phyloP scores from a whole-genome alignment of 2,797 vertebrate genomes.

The Paedocypris micromegethes region DNA sequence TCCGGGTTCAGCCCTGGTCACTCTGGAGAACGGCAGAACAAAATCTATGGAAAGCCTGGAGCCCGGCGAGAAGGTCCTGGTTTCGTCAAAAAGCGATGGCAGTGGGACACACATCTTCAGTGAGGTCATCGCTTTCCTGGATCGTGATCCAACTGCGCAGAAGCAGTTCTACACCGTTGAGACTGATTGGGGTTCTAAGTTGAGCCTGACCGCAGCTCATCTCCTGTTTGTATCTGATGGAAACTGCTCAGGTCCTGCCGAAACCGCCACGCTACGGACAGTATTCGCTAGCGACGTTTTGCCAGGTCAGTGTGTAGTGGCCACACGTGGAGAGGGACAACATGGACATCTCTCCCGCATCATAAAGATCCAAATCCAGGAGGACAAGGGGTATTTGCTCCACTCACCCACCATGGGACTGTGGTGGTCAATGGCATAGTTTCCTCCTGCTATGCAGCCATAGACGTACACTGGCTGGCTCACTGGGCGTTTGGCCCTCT shows the following conservation, averaged over 20 bases:
- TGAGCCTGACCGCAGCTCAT: conserved; percentile 85
- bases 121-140: conserved; percentile 85
- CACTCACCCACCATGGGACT: conserved; percentile 83
- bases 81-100: conserved; percentile 73
- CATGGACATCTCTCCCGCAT: conserved; percentile 64
- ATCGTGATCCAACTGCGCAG: conserved; percentile 67
- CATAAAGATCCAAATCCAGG: conserved; percentile 62
- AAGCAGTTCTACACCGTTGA: conserved; percentile 79
- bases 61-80: conserved; percentile 81
- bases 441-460: conserved; percentile 87
- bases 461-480: conserved; percentile 81
- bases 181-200: conserved; percentile 70
- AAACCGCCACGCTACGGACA: conserved; percentile 59
- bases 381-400: conserved; percentile 76
- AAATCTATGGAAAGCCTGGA: conserved; percentile 74
- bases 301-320: conserved; percentile 83
- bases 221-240: conserved; percentile 80
- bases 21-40: conserved; percentile 71
- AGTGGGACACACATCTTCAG: conserved; percentile 77
- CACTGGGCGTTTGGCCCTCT: conserved; percentile 85
- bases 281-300: conserved; percentile 81
- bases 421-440: conserved; percentile 84
- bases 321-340: conserved; percentile 53
- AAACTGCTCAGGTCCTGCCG: conserved; percentile 56
- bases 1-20: conserved; percentile 75